Conservation (phyloP, 2,113 vertebrate species). For the Salvelinus alpinus region DNA sequence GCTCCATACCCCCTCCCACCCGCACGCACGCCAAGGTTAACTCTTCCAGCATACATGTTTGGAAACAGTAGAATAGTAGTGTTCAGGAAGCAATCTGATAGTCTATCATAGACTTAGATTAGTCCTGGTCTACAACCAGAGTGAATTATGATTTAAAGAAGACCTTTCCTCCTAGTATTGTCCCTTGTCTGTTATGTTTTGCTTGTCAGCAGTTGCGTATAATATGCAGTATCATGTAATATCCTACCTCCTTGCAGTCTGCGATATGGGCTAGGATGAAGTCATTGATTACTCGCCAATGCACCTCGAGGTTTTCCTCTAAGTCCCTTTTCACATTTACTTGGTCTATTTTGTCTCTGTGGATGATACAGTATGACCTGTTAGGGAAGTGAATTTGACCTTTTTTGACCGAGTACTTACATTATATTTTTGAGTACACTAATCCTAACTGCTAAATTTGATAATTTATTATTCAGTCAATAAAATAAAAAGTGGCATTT, state of each 20-base stretch:
- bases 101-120: not conserved
- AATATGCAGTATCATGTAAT: not conserved
- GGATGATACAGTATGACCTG: too few relatives aligned
- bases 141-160: not conserved
- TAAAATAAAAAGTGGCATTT: too few relatives aligned
- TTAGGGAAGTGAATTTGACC: too few relatives aligned
- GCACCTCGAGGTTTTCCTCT: not conserved
- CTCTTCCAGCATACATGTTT: not conserved
- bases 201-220: not conserved
- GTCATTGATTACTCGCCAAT: not conserved
- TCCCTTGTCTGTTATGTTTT: too few relatives aligned
- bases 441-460: too few relatives aligned
- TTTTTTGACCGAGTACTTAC: too few relatives aligned
- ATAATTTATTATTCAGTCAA: too few relatives aligned
- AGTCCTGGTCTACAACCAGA: not conserved
- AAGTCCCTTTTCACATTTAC: not conserved
- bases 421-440: too few relatives aligned
- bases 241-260: not conserved
- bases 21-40: not conserved
- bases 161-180: too few relatives aligned
- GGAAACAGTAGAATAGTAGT: not conserved
- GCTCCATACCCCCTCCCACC: not conserved
- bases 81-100: not conserved
- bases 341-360: not conserved
- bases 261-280: not conserved